Evolutionary conservation across 2,888 invertebrate species (phyloP).

Genomic region (Emmelina monodactyla): DNA sequence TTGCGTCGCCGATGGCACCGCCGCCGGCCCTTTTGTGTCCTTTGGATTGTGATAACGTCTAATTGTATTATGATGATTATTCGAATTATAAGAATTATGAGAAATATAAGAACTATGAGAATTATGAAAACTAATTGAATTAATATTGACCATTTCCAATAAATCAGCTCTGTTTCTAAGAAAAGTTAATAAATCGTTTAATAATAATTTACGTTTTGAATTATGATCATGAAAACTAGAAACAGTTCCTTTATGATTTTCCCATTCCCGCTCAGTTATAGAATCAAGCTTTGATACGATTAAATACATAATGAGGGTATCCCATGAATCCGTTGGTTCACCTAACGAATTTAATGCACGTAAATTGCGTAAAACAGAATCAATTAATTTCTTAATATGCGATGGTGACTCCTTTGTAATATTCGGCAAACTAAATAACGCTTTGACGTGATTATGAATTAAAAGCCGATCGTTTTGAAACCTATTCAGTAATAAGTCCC

Average conservation of each 20-base stretch:
- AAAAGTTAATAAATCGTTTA: conserved; percentile 7
- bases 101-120: too few relatives aligned
- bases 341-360: neutral
- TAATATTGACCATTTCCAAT: neutral
- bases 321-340: conserved; percentile 1
- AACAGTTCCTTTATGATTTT: conserved; percentile 1
- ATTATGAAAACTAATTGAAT: neutral
- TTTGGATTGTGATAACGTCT: too few relatives aligned
- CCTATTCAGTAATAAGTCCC: conserved; percentile 8
- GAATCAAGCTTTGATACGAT: conserved; percentile 8
- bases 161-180: conserved; percentile 7
- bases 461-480: conserved; percentile 8
- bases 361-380: conserved; percentile 5
- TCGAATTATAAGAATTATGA: too few relatives aligned
- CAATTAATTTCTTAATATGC: conserved; percentile 8
- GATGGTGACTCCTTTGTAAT: conserved; percentile 3
- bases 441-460: conserved; percentile 9
- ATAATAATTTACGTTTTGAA: neutral
- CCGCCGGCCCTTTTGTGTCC: too few relatives aligned
- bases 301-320: conserved; percentile 3
- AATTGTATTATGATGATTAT: too few relatives aligned
- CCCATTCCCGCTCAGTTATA: conserved; percentile 10
- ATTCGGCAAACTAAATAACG: conserved; percentile 4
- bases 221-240: neutral
- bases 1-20: too few relatives aligned